Percentiles rank a stretch among this genome's conserved stretches.
Evolutionary conservation across 1,140 invertebrate genomes (phyloP).

Genomic region (Hetaerina americana): DNA sequence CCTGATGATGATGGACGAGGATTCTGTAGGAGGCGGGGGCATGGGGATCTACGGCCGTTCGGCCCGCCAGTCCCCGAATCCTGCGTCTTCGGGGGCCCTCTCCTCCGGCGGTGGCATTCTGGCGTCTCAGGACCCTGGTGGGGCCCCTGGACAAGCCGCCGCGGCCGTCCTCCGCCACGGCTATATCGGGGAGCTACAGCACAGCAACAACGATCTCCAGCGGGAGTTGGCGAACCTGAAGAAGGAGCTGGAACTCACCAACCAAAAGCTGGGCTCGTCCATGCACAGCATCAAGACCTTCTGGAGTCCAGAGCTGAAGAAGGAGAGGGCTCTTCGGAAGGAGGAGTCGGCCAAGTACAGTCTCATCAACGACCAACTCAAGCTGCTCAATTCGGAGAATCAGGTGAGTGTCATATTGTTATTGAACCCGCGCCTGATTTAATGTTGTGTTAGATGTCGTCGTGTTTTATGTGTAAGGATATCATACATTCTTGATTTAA

Average conservation of each 20-base stretch:
- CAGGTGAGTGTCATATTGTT: constrained; percentile 53
- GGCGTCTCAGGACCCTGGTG: constrained; percentile 66
- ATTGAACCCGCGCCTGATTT: too few species aligned
- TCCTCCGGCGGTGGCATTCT: constrained; percentile 8
- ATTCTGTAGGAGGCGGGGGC: constrained; percentile 9
- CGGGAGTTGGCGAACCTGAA: constrained; percentile 92
- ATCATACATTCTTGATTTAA: too few species aligned
- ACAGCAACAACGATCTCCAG: constrained; percentile 89
- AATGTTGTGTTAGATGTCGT: too few species aligned
- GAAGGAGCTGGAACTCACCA: constrained; percentile 91
- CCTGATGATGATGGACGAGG: constrained; percentile 3
- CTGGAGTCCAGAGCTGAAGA: constrained; percentile 98
- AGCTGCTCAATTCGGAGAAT: constrained; percentile 90
- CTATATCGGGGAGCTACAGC: constrained; percentile 85
- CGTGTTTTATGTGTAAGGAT: too few species aligned
- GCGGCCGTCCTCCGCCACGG: constrained; percentile 23
- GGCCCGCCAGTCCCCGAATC: constrained; percentile 61
- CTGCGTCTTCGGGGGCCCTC: constrained; percentile 31
- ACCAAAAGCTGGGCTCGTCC: constrained; percentile 94
- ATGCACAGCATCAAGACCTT: constrained; percentile 99
- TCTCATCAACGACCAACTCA: constrained; percentile 92
- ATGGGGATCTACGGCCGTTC: constrained; percentile 45
- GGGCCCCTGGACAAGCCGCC: constrained; percentile 37
- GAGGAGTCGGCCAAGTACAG: constrained; percentile 96
- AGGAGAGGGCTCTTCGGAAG: constrained; percentile 88